Evolutionary conservation across 2,888 invertebrate genomes (phyloP).

Genomic region (Clanis bilineata): DNA sequence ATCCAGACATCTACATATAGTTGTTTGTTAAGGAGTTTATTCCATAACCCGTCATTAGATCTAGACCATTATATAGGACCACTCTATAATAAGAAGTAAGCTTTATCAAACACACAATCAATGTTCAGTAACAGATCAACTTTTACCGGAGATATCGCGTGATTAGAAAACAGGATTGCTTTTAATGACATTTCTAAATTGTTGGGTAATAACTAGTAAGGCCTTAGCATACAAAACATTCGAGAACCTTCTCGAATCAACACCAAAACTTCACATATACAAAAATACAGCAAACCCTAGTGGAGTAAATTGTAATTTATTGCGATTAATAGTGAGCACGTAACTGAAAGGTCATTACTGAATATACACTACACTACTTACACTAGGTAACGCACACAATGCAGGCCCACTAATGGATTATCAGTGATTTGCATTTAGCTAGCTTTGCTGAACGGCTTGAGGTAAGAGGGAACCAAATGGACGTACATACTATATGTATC

Average conservation of each 20-base stretch:
- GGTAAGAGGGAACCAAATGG: slow-evolving; percentile 36
- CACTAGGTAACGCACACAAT: slow-evolving; percentile 43
- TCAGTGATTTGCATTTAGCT: slow-evolving; percentile 80
- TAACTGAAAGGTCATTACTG: slow-evolving; percentile 10
- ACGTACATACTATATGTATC: neutral
- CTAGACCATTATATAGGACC: too few species aligned
- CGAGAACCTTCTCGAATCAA: neutral
- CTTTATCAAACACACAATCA: too few species aligned
- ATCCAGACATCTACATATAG: too few species aligned
- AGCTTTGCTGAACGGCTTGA: slow-evolving; percentile 52
- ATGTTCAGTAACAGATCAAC: too few species aligned
- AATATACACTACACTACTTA: neutral
- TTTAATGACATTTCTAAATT: too few species aligned
- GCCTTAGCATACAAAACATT: too few species aligned
- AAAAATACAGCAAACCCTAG: slow-evolving; percentile 21
- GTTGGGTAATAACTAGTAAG: too few species aligned
- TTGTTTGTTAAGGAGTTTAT: too few species aligned
- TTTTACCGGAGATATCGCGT: too few species aligned
- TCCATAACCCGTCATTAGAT: too few species aligned
- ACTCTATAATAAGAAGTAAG: too few species aligned
- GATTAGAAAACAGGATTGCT: too few species aligned
- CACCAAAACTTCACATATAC: neutral
- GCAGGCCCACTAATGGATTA: slow-evolving; percentile 76
- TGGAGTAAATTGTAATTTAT: slow-evolving; percentile 21
- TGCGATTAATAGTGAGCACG: slow-evolving; percentile 22